Percentiles rank a stretch among this genome's conserved stretches.
Evolutionary conservation across 2,888 invertebrate genomes (phyloP).

Genomic region (Pherbina coryleti): DNA sequence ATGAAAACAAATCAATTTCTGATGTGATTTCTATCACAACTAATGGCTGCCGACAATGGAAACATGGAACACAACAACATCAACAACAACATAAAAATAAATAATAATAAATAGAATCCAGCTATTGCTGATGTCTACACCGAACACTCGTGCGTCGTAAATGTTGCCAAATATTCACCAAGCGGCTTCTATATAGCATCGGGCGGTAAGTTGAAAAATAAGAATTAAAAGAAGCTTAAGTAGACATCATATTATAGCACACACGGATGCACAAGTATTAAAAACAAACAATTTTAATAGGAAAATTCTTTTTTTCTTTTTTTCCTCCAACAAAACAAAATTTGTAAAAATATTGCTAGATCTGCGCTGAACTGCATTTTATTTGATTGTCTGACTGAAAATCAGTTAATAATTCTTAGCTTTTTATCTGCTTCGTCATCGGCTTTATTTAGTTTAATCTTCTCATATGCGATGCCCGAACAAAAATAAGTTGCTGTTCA

Average conservation of each 20-base stretch:
- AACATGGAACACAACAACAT: neutral
- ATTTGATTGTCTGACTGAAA: neutral
- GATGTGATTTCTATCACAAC: neutral
- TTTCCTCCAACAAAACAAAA: no score
- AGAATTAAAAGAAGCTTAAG: no score
- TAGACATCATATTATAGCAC: no score
- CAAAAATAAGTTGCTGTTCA: neutral
- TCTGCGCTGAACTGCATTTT: constrained; percentile 19
- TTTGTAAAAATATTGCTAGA: no score
- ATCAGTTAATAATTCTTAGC: neutral
- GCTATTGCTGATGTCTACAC: constrained; percentile 95
- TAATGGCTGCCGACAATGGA: neutral
- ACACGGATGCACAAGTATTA: no score
- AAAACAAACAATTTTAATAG: no score
- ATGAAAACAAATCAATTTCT: constrained; percentile 9
- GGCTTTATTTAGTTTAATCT: neutral
- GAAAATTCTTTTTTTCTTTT: no score
- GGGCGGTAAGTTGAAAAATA: constrained; percentile 79
- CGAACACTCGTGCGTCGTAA: constrained; percentile 94
- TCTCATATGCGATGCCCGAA: neutral
- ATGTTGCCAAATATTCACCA: constrained; percentile 98
- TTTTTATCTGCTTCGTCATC: constrained; percentile 16
- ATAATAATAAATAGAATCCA: constrained; percentile 78
- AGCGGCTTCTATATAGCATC: constrained; percentile 99
- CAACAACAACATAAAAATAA: neutral